Base-by-base conservation (phyloP, 2,888 invertebrate species). In the Drosophila flavopinicola region DNA sequence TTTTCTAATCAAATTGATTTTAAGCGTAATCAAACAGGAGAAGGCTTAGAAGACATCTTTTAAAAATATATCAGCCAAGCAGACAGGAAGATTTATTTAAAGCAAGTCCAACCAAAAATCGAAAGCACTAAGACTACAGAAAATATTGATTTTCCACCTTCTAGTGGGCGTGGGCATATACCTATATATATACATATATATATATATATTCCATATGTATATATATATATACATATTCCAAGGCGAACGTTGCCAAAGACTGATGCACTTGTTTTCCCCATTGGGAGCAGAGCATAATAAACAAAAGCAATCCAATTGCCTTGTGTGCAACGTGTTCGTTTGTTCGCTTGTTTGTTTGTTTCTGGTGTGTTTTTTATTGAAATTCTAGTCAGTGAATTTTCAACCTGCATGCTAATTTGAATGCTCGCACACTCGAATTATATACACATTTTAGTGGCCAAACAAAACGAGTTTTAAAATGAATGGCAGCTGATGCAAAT, bases 401-500 rank as follows among this genome's bases (percentile, higher is more conserved):
- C 48, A 66, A 59, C 63, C 61, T 68, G 77, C 67, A 70, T 68
- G 66, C 61, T 67, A 63, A 70, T 76, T 76, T 79, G 38, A 57
- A 58, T n/a, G n/a, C n/a, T n/a, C 57, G 66, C 44, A 52, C 54
- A n/a, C 10, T 6, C 45, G 20, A 3, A 25, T 33, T 13, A 23
- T n/a, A 41, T 30, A 51, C 29, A 52, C 29, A 42, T 65, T 65
- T 64, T 45, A 66, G 64, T 66, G 61, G 51, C 48, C 42, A 49
- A 49, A 82, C 60, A 77, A 78, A 54, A 65, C 52, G 56, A 59
- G 20, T 56, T 67, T 20, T 60, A 32, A 47, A 60, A 56, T 48
- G 66, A 57, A 65, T 44, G 39, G 20, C 39, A 64, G 44, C 54
- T 49, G 52, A 45, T 47, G 51, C 45, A 41, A 11, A 30, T 32